phyloP scores from a whole-genome alignment of 2,888 invertebrate genomes.

The Masnerella sp. region DNA sequence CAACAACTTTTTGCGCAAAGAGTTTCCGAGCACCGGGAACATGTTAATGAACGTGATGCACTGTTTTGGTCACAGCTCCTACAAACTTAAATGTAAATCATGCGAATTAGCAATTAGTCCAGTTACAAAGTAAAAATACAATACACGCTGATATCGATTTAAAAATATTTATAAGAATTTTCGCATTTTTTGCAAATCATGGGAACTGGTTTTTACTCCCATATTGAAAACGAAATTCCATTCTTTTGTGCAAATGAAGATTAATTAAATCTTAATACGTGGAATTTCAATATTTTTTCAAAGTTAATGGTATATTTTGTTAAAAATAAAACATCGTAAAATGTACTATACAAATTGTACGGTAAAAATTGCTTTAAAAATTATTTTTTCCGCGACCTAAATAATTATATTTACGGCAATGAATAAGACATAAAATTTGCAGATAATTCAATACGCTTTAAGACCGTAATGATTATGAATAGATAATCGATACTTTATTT shows the following conservation, averaged over 20 bases:
- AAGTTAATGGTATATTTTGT: background rate
- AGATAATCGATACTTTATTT: too few relatives aligned
- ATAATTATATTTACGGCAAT: too few relatives aligned
- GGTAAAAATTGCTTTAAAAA: too few relatives aligned
- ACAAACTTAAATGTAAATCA: slow-evolving; percentile 7
- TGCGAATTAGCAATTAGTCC: background rate
- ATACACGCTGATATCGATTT: background rate
- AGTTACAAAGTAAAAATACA: too few relatives aligned
- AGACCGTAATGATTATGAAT: too few relatives aligned
- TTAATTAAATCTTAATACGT: background rate
- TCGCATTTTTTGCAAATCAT: too few relatives aligned
- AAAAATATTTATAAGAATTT: too few relatives aligned
- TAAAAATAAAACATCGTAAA: background rate
- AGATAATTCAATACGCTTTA: too few relatives aligned
- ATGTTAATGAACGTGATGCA: slow-evolving; percentile 16
- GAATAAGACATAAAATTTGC: too few relatives aligned
- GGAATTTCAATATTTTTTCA: too few relatives aligned
- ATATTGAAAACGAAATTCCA: background rate
- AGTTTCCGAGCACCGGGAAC: slow-evolving; percentile 15
- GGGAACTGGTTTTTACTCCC: background rate
- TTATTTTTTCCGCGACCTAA: too few relatives aligned
- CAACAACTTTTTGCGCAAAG: slow-evolving; percentile 7
- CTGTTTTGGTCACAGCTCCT: slow-evolving; percentile 14
- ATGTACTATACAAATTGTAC: too few relatives aligned
- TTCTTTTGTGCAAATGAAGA: background rate